phyloP scores from a whole-genome alignment of 2,888 invertebrate species.

The Hyposoter dolosus region DNA sequence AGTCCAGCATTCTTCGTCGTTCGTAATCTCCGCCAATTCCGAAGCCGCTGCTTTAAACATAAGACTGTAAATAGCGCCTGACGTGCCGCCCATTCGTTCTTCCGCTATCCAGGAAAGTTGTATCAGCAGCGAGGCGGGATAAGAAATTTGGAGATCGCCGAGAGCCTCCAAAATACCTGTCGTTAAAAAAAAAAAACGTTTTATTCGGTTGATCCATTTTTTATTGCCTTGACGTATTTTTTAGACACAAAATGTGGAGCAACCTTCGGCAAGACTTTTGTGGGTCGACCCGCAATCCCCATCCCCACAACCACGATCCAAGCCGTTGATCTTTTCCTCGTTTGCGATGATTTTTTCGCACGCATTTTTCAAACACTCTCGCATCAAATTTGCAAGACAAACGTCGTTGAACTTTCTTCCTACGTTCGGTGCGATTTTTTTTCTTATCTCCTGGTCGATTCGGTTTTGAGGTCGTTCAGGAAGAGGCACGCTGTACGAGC shows the following conservation, averaged over 20 bases:
- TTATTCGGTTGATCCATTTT: not conserved
- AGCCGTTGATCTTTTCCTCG: slow-evolving; percentile 79
- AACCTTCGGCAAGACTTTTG: slow-evolving; percentile 87
- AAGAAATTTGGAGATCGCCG: slow-evolving; percentile 73
- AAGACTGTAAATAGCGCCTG: slow-evolving; percentile 92
- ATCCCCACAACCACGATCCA: slow-evolving; percentile 88
- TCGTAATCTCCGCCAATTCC: slow-evolving; percentile 73
- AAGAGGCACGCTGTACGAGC: slow-evolving; percentile 82
- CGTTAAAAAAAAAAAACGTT: not conserved
- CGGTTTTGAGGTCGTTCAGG: slow-evolving; percentile 34
- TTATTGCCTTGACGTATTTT: slow-evolving; percentile 7
- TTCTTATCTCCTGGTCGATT: slow-evolving; percentile 27
- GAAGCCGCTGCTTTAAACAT: slow-evolving; percentile 89
- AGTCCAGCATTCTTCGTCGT: slow-evolving; percentile 66
- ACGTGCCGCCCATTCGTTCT: slow-evolving; percentile 91
- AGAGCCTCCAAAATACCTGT: slow-evolving; percentile 77
- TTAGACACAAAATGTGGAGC: not conserved
- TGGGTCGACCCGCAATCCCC: slow-evolving; percentile 89
- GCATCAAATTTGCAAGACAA: slow-evolving; percentile 75
- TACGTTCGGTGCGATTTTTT: slow-evolving; percentile 48
- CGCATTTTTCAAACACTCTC: slow-evolving; percentile 83
- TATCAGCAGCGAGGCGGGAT: slow-evolving; percentile 85
- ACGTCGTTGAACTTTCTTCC: slow-evolving; percentile 72
- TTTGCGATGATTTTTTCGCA: slow-evolving; percentile 78
- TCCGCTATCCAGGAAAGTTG: slow-evolving; percentile 88